Percentiles rank a stretch among this genome's conserved stretches.
Evolutionary conservation across 2,113 vertebrate genomes (phyloP).

Genomic region (Microtus oregoni): DNA sequence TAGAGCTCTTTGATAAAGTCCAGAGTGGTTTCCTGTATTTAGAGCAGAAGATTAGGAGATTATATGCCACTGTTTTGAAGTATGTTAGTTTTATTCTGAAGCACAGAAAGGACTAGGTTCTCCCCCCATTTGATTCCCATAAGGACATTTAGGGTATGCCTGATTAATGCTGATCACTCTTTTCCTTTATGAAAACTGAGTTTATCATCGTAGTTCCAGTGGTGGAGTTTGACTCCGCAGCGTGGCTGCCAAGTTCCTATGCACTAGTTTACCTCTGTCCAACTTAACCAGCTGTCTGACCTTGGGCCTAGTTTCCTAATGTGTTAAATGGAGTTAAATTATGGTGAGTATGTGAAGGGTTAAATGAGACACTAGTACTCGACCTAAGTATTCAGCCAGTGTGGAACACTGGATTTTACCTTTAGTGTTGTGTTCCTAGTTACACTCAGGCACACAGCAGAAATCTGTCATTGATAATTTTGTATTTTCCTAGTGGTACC

Average conservation of each 20-base stretch:
- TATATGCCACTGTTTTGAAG: background rate
- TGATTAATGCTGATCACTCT: background rate
- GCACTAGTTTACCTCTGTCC: background rate
- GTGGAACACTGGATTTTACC: background rate
- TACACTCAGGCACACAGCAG: background rate
- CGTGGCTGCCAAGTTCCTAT: background rate
- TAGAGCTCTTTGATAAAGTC: constrained; percentile 60
- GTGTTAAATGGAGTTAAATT: background rate
- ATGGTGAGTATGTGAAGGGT: background rate
- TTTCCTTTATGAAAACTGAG: background rate
- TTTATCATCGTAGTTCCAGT: background rate
- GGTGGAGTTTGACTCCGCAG: background rate
- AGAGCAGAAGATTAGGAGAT: background rate
- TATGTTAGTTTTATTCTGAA: background rate
- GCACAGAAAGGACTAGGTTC: background rate
- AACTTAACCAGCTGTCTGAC: background rate
- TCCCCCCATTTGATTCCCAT: background rate
- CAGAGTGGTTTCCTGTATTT: background rate
- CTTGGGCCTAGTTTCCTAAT: background rate
- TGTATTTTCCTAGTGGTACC: background rate
- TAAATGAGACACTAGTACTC: background rate
- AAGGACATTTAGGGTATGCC: background rate
- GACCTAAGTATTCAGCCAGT: background rate
- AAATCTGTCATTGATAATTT: background rate
- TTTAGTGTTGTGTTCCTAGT: background rate